Base-by-base conservation (phyloP, 2,113 vertebrate species). In the Dendropsophus ebraccatus region DNA sequence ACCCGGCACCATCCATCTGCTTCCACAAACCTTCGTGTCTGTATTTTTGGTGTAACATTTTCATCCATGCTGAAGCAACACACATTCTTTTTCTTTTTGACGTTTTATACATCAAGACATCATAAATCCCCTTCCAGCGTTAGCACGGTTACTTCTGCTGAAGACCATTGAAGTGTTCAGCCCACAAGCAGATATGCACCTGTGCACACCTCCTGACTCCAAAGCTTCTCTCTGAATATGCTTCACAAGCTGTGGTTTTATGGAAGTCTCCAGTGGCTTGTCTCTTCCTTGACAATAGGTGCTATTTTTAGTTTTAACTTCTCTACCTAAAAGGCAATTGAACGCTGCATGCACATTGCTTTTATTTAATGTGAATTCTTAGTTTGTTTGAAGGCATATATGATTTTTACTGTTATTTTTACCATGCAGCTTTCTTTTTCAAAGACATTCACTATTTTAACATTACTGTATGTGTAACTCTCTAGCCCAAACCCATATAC, bases 81-180 rank as follows among this genome's bases (percentile, higher is more conserved):
- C 35, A 28, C 49, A 17, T 13, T 25, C 32, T 62, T 45, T 65
- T 45, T 65, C 23, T 47, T 80, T 69, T n/a, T 62, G 56, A 62
- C 78, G 14, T 41, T 47, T 62, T 62, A 79, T 79, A 35, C 50
- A 52, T 37, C 76, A 58, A 79, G 30, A 37, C 32, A 35, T 60
- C 30, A n/a, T n/a, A 6, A 41, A 79, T 62, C 58, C 56, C 77
- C 54, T 80, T 80, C 35, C 56, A 37, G 76, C 50, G 21, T 37
- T n/a, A 58, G n/a, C 37, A 30, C 28, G 6, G 75, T 78, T 30
- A 56, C 52, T 32, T 79, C 76, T 58, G 52, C 30, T 14, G 76
- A 58, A 58, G 76, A 35, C 77, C 56, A 80, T 80, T 80, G 77
- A 80, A 62, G 77, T 80, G 52, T 79, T 32, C 30, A 58, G 76